Evolutionary conservation across 2,113 vertebrate species (phyloP), one percentile per base, ranked within the genome.

Genomic region (Delphinapterus leucas): DNA sequence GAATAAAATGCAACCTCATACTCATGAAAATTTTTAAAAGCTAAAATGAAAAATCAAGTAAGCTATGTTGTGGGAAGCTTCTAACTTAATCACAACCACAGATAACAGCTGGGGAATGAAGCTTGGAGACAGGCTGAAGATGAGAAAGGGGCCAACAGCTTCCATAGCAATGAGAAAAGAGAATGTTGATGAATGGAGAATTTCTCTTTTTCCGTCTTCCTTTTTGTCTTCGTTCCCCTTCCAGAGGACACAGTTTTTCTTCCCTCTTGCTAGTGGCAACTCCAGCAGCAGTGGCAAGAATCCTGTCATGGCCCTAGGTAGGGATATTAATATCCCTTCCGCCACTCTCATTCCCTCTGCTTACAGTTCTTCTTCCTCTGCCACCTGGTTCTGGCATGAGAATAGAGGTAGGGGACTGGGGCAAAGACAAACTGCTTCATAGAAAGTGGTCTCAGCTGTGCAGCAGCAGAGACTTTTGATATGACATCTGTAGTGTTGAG

Each of bases 1-100:
- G 1, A 83, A 94, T 88, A 96, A 92, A 93, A 83, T 93, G 5
- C 53, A 87, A 33, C 18, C n/a, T 77, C 82, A 38, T 80, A 74
- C 33, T 95, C 60, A 77, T 28, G 60, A 74, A 95, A 77, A 67
- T 15, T 55, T 79, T 79, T 20, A 55, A 81, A 88, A 92, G 18
- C 49, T 65, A n/a, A 92, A 68, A 55, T 87, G 61, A 91, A 98
- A 94, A 44, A 38, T 38, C 44, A 88, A 90, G 23, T 68, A 53
- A 93, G 58, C 58, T 85, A 20, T 84, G 28, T 60, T 83, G 63
- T 41, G 70, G 23, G 47, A 90, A 80, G 26, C 53, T 65, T 47
- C 25, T 71, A 60, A 65, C 44, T 94, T 94, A 93, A 74, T 63
- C 58, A 81, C 58, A 44, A 25, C 36, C 17, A 68, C 15, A 25